These are phyloP conservation scores for Drosophila birchii DNA, from an alignment of 2,888 invertebrate genomes.

Conservation along the genomic window DNA sequence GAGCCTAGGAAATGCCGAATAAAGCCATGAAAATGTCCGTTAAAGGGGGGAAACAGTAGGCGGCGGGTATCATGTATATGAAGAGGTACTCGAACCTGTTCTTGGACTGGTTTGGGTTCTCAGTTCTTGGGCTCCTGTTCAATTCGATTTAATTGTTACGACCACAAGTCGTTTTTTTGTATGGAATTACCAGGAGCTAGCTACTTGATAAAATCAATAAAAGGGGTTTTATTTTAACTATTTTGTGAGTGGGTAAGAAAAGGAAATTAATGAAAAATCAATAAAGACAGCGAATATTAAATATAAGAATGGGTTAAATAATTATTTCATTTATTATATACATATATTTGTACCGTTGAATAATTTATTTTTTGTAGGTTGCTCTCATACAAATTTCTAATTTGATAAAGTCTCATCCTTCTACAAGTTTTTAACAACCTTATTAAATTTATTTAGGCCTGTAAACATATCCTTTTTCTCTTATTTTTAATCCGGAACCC, in stretches of 20 bases:
- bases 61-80: constrained; percentile 1
- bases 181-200: background rate
- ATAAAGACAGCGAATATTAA: background rate
- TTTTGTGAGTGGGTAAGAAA: background rate
- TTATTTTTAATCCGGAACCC: background rate
- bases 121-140: constrained; percentile 29
- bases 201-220: constrained; percentile 23
- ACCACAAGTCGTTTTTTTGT: constrained; percentile 11
- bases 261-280: too few species aligned
- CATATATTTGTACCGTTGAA: too few species aligned
- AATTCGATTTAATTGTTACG: constrained; percentile 27
- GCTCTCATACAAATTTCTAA: too few species aligned
- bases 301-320: background rate
- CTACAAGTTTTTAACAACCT: background rate
- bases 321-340: background rate
- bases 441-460: constrained; percentile 4
- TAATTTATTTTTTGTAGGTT: too few species aligned
- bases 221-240: background rate
- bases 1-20: constrained; percentile 52
- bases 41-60: background rate
- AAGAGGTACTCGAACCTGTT: constrained; percentile 38
- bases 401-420: too few species aligned
- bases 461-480: background rate
- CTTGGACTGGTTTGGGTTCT: constrained; percentile 62
- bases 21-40: constrained; percentile 27